Evolutionary conservation across 2,113 vertebrate species (phyloP).

Genomic region (Dasyurus viverrinus): DNA sequence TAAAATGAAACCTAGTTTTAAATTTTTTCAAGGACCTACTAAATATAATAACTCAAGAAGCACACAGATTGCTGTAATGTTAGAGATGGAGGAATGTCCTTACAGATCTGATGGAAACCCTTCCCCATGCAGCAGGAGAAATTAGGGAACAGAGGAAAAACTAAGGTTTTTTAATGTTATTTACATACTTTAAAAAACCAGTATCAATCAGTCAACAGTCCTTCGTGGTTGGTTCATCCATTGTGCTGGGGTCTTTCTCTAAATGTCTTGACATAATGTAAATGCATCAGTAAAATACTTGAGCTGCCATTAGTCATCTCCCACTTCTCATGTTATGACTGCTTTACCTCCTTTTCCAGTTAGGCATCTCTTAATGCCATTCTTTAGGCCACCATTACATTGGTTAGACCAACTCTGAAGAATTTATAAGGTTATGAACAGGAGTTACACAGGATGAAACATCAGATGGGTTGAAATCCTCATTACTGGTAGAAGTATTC

Average conservation of each 20-base stretch:
- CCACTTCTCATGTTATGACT: not conserved
- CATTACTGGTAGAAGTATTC: not conserved
- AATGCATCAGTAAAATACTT: not conserved
- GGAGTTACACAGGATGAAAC: not conserved
- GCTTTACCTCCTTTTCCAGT: not conserved
- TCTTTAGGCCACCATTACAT: not conserved
- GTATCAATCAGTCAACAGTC: not conserved
- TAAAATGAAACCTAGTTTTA: not conserved
- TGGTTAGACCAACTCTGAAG: not conserved
- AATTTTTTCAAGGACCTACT: not conserved
- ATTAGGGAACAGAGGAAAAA: not conserved
- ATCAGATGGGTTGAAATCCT: not conserved
- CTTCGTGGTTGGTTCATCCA: not conserved
- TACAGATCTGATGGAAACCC: too few relatives aligned
- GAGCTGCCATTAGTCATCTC: not conserved
- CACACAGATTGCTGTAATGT: not conserved
- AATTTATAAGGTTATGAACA: not conserved
- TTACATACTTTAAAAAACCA: not conserved
- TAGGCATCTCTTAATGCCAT: not conserved
- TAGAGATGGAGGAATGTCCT: not conserved
- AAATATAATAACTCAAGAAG: not conserved
- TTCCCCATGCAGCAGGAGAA: not conserved
- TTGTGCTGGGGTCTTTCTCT: not conserved
- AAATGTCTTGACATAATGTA: not conserved
- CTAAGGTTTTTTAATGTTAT: not conserved